phyloP scores from a whole-genome alignment of 2,113 vertebrate genomes.

The Microcebus griseorufus region DNA sequence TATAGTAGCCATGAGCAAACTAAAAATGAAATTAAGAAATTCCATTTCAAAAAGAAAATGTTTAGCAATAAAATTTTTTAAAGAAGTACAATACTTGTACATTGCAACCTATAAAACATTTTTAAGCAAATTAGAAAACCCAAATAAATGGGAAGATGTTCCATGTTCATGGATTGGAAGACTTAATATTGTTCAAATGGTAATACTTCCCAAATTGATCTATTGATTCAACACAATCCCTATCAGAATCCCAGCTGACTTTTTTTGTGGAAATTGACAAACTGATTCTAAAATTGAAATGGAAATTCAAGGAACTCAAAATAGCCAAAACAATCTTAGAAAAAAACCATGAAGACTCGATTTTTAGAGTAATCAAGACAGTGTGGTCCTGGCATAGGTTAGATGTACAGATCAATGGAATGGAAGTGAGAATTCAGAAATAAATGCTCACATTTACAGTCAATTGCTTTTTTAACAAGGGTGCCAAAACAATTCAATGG shows the following conservation, averaged over 20 bases:
- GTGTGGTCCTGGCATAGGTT: neutral
- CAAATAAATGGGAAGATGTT: neutral
- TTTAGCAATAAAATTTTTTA: neutral
- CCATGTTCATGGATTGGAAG: neutral
- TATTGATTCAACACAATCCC: neutral
- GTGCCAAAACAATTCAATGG: neutral
- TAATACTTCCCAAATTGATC: neutral
- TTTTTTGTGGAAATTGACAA: constrained; percentile 6
- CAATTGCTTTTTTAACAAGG: neutral
- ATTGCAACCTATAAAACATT: neutral
- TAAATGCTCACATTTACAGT: neutral
- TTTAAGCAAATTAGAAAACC: neutral
- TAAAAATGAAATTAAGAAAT: constrained; percentile 26
- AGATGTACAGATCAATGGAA: neutral
- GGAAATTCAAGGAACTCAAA: neutral
- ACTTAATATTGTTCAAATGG: neutral
- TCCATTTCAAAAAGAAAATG: neutral
- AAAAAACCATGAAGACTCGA: neutral
- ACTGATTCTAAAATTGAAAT: neutral
- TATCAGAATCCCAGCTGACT: neutral
- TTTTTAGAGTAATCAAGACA: neutral
- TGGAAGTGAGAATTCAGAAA: neutral
- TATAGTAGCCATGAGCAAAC: neutral
- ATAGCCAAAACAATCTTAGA: neutral
- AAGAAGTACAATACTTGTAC: neutral